Evolutionary conservation across 2,797 vertebrate species (phyloP).

Genomic region (Halcyon smyrnensis): DNA sequence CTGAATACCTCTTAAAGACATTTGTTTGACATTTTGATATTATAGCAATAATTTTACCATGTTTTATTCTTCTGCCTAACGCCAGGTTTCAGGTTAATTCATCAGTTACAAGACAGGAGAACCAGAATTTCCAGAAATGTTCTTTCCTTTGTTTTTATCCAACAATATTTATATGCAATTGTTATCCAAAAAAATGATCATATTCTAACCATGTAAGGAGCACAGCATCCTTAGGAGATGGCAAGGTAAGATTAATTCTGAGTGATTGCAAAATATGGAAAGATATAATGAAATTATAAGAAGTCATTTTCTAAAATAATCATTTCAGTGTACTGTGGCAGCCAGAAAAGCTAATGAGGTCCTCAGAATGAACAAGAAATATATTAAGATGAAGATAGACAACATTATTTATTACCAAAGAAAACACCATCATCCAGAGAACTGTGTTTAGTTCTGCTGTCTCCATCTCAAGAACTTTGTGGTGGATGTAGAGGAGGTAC

Average conservation of each 20-base stretch:
- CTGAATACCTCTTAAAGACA: not conserved
- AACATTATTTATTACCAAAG: not conserved
- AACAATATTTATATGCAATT: not conserved
- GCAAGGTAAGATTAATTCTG: not conserved
- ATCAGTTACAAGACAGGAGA: not conserved
- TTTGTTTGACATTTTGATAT: constrained; percentile 39
- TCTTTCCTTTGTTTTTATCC: not conserved
- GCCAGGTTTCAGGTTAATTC: not conserved
- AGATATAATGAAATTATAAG: not conserved
- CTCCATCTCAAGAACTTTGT: not conserved
- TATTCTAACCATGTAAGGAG: not conserved
- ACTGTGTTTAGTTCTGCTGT: not conserved
- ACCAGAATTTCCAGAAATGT: not conserved
- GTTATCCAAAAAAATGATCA: not conserved
- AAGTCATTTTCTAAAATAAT: not conserved
- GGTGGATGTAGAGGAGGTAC: not conserved
- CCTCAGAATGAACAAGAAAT: not conserved
- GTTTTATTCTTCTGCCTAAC: not conserved
- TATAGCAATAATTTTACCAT: not conserved
- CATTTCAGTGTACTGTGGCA: not conserved
- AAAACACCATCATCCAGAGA: not conserved
- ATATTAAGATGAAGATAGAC: not conserved
- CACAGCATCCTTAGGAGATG: not conserved
- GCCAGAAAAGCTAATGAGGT: not conserved
- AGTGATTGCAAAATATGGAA: not conserved